A percentile compares a stretch with the other conserved stretches of the same genome.
These are phyloP conservation scores for Eptesicus fuscus DNA, from an alignment of 2,113 vertebrate species.

Conservation along the genomic window DNA sequence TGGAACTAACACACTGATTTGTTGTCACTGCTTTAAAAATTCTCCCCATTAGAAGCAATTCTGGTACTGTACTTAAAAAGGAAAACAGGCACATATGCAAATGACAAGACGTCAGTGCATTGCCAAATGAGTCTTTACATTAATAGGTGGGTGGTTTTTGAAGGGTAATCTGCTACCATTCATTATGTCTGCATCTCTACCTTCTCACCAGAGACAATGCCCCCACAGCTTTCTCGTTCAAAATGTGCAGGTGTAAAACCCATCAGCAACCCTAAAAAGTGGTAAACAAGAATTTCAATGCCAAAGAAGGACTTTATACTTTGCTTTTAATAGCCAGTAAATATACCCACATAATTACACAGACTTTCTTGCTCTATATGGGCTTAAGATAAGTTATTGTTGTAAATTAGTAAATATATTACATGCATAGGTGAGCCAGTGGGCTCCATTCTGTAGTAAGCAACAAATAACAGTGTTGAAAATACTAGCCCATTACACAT, in stretches of 20 bases:
- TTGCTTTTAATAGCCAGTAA: constrained; percentile 3
- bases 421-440: background rate
- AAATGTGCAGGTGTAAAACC: constrained; percentile 63
- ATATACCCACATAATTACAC: background rate
- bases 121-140: constrained; percentile 44
- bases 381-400: background rate
- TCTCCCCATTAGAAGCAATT: constrained; percentile 3
- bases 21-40: constrained; percentile 34
- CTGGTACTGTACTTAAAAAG: background rate
- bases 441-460: background rate
- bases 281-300: constrained; percentile 44
- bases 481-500: background rate
- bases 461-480: background rate
- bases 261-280: constrained; percentile 59
- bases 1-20: constrained; percentile 19
- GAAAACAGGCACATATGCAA: background rate
- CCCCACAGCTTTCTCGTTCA: constrained; percentile 56
- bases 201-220: constrained; percentile 70
- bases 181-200: constrained; percentile 61
- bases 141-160: constrained; percentile 20
- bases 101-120: constrained; percentile 32
- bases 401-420: background rate
- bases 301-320: constrained; percentile 20
- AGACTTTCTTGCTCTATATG: background rate
- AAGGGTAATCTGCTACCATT: constrained; percentile 49